These are phyloP conservation scores for Drosophila oshimai DNA, from an alignment of 1,140 invertebrate genomes.

Conservation along the genomic window DNA sequence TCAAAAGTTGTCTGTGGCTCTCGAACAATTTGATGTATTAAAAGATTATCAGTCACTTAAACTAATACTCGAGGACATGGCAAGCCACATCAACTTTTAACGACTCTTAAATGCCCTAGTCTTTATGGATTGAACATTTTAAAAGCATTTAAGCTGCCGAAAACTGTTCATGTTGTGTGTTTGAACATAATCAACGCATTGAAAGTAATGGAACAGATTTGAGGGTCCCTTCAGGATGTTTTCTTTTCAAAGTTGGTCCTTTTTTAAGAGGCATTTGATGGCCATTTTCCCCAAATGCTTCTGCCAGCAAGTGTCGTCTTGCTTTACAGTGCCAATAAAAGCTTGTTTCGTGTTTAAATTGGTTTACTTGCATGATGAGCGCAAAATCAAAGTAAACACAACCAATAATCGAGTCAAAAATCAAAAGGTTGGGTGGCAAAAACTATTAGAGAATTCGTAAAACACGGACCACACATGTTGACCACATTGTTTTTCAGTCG, in stretches of 20 bases:
- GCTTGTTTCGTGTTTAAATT: not conserved
- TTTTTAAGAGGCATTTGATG: constrained; percentile 14
- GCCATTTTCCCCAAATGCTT: constrained; percentile 15
- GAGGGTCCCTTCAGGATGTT: constrained; percentile 9
- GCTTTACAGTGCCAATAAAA: constrained; percentile 18
- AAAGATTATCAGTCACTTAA: constrained; percentile 11
- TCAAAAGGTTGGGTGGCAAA: constrained; percentile 20
- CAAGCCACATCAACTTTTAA: not conserved
- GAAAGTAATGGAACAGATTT: constrained; percentile 6
- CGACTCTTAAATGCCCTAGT: constrained; percentile 2
- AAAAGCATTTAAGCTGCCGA: not conserved
- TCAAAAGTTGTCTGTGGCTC: not conserved
- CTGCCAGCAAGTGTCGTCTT: not conserved
- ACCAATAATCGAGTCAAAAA: not conserved
- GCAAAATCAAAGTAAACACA: constrained; percentile 12
- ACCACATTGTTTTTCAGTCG: constrained; percentile 10
- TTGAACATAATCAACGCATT: constrained; percentile 10
- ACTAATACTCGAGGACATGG: not conserved
- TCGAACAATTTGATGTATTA: constrained; percentile 7
- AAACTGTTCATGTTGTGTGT: not conserved
- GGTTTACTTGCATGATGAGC: not conserved
- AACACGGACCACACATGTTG: constrained; percentile 3
- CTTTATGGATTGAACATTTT: not conserved
- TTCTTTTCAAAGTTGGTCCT: constrained; percentile 10
- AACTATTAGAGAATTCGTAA: not conserved